Percentiles rank a stretch among this genome's conserved stretches.
Conservation (phyloP, 2,888 invertebrate genomes). For the Cyrtodaria siliqua region DNA sequence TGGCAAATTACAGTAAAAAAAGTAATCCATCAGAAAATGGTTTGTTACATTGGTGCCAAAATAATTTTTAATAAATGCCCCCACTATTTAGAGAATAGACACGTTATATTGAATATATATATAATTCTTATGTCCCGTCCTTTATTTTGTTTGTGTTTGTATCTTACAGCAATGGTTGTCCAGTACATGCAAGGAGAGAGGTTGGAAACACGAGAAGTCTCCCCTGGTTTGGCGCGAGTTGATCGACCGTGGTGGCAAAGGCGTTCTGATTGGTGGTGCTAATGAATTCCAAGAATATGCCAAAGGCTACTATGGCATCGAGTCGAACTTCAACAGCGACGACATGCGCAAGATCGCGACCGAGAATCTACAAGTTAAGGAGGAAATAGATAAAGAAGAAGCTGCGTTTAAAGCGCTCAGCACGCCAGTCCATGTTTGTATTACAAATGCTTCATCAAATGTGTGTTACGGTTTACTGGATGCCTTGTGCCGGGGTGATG, state of each 20-base stretch:
- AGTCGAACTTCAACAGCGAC: slow-evolving; percentile 78
- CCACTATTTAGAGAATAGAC: no score
- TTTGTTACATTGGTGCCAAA: no score
- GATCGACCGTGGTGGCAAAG: slow-evolving; percentile 86
- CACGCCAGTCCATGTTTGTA: slow-evolving; percentile 81
- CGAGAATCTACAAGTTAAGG: slow-evolving; percentile 81
- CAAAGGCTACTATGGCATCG: slow-evolving; percentile 84
- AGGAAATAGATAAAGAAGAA: slow-evolving; percentile 79
- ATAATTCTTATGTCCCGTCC: no score
- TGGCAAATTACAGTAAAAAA: no score
- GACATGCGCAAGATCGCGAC: slow-evolving; percentile 81
- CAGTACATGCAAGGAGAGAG: slow-evolving; percentile 77
- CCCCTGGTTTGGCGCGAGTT: slow-evolving; percentile 86
- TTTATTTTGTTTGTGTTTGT: no score
- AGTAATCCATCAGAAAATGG: no score
- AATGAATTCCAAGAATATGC: slow-evolving; percentile 86
- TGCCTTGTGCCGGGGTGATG: slow-evolving; percentile 78
- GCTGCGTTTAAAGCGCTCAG: slow-evolving; percentile 67
- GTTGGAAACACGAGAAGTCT: slow-evolving; percentile 84
- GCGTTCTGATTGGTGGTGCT: slow-evolving; percentile 85
- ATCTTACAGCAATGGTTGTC: slow-evolving; percentile 80
- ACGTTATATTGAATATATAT: no score
- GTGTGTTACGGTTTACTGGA: slow-evolving; percentile 78
- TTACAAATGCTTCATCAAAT: slow-evolving; percentile 81
- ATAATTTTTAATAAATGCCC: no score